A percentile compares a stretch with the other conserved stretches of the same genome.
Conservation (phyloP, 1,140 invertebrate genomes). For the Anagrus nilaparvatae region DNA sequence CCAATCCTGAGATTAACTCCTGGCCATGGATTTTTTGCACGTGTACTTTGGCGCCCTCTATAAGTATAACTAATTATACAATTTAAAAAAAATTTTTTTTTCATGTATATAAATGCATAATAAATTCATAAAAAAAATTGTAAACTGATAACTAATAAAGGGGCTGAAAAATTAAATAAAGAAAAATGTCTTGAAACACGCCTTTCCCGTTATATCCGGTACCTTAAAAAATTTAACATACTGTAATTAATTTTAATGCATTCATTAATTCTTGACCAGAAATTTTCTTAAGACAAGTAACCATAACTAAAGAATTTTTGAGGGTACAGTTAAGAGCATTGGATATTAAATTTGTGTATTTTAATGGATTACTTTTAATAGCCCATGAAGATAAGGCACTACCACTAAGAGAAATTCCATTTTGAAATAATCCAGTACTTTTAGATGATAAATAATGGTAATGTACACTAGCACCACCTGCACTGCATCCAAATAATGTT, state of each 20-base stretch:
- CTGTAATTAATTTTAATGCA: background rate
- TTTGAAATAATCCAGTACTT: conserved; percentile 30
- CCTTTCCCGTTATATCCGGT: too few species aligned
- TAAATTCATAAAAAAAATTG: too few species aligned
- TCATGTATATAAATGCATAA: too few species aligned
- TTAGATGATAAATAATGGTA: conserved; percentile 49
- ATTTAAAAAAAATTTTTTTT: too few species aligned
- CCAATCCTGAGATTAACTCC: too few species aligned
- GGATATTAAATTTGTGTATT: background rate
- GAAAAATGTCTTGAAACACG: too few species aligned
- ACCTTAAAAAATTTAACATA: background rate
- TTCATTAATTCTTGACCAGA: background rate
- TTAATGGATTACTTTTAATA: background rate
- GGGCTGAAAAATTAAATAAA: too few species aligned
- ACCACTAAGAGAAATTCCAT: background rate
- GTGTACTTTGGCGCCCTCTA: too few species aligned
- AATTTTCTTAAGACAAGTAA: background rate
- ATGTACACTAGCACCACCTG: conserved; percentile 45
- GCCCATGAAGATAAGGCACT: background rate
- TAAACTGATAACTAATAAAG: too few species aligned
- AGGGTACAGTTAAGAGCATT: background rate
- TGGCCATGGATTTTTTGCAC: too few species aligned
- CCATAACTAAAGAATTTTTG: background rate
- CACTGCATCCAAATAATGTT: conserved; percentile 42
- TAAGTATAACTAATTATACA: too few species aligned